These are phyloP conservation scores for Actias luna DNA, from an alignment of 2,888 invertebrate species.

Conservation along the genomic window DNA sequence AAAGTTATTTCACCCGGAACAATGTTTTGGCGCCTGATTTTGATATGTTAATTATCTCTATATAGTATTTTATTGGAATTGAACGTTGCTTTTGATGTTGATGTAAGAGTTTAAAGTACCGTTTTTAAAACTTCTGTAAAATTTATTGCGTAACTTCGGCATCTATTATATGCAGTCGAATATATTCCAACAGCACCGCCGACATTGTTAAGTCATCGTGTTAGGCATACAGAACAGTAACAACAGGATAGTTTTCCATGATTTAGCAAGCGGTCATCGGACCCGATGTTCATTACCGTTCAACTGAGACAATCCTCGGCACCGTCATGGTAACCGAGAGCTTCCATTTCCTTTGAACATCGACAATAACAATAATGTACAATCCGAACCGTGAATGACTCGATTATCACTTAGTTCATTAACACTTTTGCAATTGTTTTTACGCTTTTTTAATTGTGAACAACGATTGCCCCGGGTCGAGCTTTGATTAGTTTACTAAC, in stretches of 20 bases:
- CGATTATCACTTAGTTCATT: conserved; percentile 62
- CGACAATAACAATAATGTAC: conserved; percentile 62
- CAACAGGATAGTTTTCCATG: conserved; percentile 64
- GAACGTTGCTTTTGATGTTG: not conserved
- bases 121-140: too few species aligned
- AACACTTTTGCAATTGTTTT: conserved; percentile 75
- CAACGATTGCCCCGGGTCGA: conserved; percentile 47
- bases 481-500: conserved; percentile 39
- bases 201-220: conserved; percentile 42
- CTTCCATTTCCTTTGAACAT: conserved; percentile 56
- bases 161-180: conserved; percentile 22
- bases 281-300: conserved; percentile 70
- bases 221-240: conserved; percentile 52
- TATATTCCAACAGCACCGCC: conserved; percentile 37
- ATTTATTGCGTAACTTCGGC: not conserved
- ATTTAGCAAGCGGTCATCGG: conserved; percentile 75
- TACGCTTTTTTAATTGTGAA: conserved; percentile 64
- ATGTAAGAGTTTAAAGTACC: not conserved
- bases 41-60: conserved; percentile 16
- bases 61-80: not conserved
- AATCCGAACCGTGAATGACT: conserved; percentile 57
- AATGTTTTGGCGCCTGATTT: conserved; percentile 31
- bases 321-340: conserved; percentile 57
- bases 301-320: conserved; percentile 72
- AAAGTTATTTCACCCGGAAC: conserved; percentile 36